These are phyloP conservation scores for Papilio elwesi DNA, from an alignment of 2,888 invertebrate genomes.

Conservation along the genomic window DNA sequence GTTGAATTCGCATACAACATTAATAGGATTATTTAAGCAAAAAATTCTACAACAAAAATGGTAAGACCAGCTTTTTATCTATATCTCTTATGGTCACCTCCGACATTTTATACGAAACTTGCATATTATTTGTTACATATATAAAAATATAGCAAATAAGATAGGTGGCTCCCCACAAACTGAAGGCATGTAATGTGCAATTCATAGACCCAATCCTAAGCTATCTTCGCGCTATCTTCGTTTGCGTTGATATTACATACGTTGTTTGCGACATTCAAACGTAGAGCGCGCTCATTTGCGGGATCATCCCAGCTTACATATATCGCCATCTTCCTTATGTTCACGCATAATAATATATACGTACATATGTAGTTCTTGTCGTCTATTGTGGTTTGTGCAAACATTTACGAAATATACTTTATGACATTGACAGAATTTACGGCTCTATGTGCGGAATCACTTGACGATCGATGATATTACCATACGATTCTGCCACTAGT, in stretches of 20 bases:
- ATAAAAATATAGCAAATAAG: background rate
- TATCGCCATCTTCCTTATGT: slow-evolving; percentile 2
- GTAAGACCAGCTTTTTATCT: too few relatives aligned
- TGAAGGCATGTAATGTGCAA: too few relatives aligned
- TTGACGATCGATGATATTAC: too few relatives aligned
- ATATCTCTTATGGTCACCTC: too few relatives aligned
- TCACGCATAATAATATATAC: slow-evolving; percentile 10
- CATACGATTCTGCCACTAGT: background rate
- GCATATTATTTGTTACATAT: too few relatives aligned
- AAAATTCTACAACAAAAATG: too few relatives aligned
- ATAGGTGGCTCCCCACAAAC: background rate
- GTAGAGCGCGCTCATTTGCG: slow-evolving; percentile 17
- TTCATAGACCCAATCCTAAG: background rate
- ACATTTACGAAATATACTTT: background rate
- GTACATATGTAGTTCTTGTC: background rate
- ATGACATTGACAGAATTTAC: too few relatives aligned
- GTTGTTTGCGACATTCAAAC: slow-evolving; percentile 11
- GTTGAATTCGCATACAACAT: too few relatives aligned
- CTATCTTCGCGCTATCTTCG: slow-evolving; percentile 13
- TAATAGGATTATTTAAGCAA: too few relatives aligned
- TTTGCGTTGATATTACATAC: background rate
- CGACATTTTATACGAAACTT: too few relatives aligned
- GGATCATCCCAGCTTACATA: slow-evolving; percentile 12
- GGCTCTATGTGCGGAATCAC: too few relatives aligned
- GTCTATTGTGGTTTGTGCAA: background rate